These are phyloP conservation scores for Corbicula japonica DNA, from an alignment of 2,888 invertebrate species.

Conservation along the genomic window DNA sequence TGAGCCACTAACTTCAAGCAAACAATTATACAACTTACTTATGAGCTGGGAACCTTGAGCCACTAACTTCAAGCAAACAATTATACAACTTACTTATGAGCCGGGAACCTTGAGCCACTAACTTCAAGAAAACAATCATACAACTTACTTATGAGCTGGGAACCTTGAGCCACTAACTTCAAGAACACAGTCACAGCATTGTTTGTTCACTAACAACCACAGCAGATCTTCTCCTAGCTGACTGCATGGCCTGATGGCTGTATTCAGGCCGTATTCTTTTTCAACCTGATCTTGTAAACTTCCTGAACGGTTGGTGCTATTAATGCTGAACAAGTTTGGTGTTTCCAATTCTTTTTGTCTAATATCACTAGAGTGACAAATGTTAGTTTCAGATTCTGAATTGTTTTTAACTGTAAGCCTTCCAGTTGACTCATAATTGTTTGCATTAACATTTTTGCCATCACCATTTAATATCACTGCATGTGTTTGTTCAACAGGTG, in stretches of 20 bases:
- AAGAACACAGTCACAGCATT: conserved; percentile 70
- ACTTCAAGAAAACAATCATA: too few relatives aligned
- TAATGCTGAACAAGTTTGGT: too few relatives aligned
- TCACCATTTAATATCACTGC: not conserved
- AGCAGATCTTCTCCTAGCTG: conserved; percentile 75
- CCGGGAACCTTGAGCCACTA: too few relatives aligned
- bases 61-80: too few relatives aligned
- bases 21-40: too few relatives aligned
- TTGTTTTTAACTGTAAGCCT: too few relatives aligned
- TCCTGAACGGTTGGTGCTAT: not conserved
- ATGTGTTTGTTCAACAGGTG: not conserved
- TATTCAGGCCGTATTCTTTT: conserved; percentile 23
- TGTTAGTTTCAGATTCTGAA: too few relatives aligned
- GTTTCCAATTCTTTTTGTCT: too few relatives aligned
- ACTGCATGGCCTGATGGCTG: conserved; percentile 64
- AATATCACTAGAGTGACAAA: too few relatives aligned
- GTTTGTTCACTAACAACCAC: conserved; percentile 68
- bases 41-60: too few relatives aligned
- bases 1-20: too few relatives aligned
- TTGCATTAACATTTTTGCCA: not conserved
- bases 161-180: conserved; percentile 69
- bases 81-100: too few relatives aligned
- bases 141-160: conserved; percentile 71
- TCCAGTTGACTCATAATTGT: not conserved
- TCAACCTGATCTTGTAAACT: conserved; percentile 18